Conservation (phyloP, 2,113 vertebrate genomes). For the Tringa solitaria region DNA sequence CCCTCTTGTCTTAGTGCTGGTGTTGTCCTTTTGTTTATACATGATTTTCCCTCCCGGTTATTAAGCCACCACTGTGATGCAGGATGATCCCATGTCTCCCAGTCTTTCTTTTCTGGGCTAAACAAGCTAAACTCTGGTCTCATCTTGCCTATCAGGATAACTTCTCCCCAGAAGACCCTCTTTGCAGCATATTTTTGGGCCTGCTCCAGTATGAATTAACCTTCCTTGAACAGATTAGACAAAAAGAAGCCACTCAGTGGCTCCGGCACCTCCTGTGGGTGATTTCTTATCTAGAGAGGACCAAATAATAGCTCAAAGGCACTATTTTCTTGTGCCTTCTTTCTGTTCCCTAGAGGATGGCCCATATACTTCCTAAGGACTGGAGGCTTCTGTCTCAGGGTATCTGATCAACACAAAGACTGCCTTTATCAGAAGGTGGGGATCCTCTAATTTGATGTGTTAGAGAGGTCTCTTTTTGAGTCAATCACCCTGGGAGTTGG, state of each 20-base stretch:
- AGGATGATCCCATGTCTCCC: not conserved
- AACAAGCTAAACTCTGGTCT: not conserved
- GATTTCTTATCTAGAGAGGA: not conserved
- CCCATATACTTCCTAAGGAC: not conserved
- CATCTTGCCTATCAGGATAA: not conserved
- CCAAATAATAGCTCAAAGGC: not conserved
- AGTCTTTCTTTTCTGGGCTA: not conserved
- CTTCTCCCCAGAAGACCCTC: not conserved
- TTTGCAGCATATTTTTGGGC: not conserved
- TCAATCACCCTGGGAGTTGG: accelerated
- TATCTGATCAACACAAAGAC: not conserved
- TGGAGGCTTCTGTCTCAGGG: not conserved
- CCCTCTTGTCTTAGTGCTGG: not conserved
- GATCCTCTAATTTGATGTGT: not conserved
- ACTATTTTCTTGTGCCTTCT: not conserved
- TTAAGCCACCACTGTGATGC: not conserved
- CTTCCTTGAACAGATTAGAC: not conserved
- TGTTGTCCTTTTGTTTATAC: not conserved
- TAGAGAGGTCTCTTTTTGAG: not conserved
- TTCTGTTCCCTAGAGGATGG: not conserved
- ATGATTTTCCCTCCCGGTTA: not conserved
- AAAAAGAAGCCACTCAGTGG: not conserved
- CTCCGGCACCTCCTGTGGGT: not conserved
- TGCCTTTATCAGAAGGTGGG: not conserved
- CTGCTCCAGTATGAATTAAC: not conserved